Percentiles rank a stretch among this genome's conserved stretches.
Evolutionary conservation across 2,888 invertebrate genomes (phyloP).

Genomic region (Hirtodrosophila trivittata): DNA sequence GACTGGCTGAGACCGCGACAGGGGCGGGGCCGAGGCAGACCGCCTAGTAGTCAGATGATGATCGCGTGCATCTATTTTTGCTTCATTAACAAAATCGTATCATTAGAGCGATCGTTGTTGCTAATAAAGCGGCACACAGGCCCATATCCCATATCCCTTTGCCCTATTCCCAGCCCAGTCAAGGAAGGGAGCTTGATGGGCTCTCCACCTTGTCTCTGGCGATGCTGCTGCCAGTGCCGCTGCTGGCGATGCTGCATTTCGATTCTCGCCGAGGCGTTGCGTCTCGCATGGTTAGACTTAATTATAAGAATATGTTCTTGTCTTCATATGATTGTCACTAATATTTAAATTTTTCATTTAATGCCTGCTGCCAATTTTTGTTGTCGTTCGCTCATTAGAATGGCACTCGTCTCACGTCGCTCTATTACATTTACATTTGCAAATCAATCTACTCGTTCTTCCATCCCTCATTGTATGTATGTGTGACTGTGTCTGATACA

Average conservation of each 20-base stretch:
- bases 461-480: constrained; percentile 13
- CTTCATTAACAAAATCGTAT: constrained; percentile 77
- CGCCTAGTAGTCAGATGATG: constrained; percentile 41
- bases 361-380: constrained; percentile 72
- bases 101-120: constrained; percentile 65
- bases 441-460: constrained; percentile 15
- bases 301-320: constrained; percentile 76
- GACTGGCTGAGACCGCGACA: constrained; percentile 21
- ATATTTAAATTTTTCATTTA: constrained; percentile 70
- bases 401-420: constrained; percentile 32
- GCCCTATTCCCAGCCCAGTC: constrained; percentile 23
- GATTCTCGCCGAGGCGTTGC: constrained; percentile 74
- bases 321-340: constrained; percentile 76
- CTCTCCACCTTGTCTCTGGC: constrained; percentile 32
- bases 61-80: constrained; percentile 75
- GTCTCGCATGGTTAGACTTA: constrained; percentile 80
- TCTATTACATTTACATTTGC: constrained; percentile 28
- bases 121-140: constrained; percentile 69
- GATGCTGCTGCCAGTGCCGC: constrained; percentile 10
- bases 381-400: constrained; percentile 72
- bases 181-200: constrained; percentile 21
- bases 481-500: constrained; percentile 20
- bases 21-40: constrained; percentile 76
- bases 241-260: constrained; percentile 69
- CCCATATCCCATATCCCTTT: constrained; percentile 47